Evolutionary conservation across 2,797 vertebrate species (phyloP).

Genomic region (Liparis tanakae): DNA sequence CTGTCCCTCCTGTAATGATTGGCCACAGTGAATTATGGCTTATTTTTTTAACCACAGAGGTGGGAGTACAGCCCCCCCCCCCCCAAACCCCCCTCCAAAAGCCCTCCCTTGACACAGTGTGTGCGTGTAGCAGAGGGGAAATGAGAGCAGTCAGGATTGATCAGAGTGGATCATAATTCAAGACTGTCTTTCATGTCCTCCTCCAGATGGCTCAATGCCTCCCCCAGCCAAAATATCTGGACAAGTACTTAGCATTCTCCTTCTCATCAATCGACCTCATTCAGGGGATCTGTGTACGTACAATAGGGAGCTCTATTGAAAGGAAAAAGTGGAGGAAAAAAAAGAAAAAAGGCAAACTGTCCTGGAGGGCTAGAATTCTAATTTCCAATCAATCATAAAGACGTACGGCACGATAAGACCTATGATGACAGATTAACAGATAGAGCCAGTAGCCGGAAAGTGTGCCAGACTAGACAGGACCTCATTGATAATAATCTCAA

Average conservation of each 20-base stretch:
- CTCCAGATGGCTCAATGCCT: slow-evolving; percentile 80
- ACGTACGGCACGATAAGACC: slow-evolving; percentile 75
- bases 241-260: slow-evolving; percentile 79
- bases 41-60: slow-evolving; percentile 79
- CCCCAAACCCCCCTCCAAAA: slow-evolving; percentile 52
- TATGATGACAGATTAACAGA: slow-evolving; percentile 80
- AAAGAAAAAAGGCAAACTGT: slow-evolving; percentile 47
- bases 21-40: slow-evolving; percentile 78
- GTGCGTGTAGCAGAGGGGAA: slow-evolving; percentile 61
- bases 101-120: slow-evolving; percentile 65
- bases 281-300: slow-evolving; percentile 60
- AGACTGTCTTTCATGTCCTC: slow-evolving; percentile 79
- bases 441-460: slow-evolving; percentile 71
- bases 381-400: slow-evolving; percentile 83
- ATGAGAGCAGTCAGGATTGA: slow-evolving; percentile 78
- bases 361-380: slow-evolving; percentile 70
- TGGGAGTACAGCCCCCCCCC: slow-evolving; percentile 59
- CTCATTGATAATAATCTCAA: slow-evolving; percentile 79
- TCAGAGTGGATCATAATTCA: slow-evolving; percentile 81
- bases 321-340: slow-evolving; percentile 34
- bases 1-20: slow-evolving; percentile 73
- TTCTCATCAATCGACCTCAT: slow-evolving; percentile 79
- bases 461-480: slow-evolving; percentile 71
- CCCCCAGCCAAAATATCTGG: slow-evolving; percentile 72
- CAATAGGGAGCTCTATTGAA: slow-evolving; percentile 68